Percentiles rank a stretch among this genome's conserved stretches.
Conservation (phyloP, 1,140 invertebrate genomes). For the Nylanderia fulva region DNA sequence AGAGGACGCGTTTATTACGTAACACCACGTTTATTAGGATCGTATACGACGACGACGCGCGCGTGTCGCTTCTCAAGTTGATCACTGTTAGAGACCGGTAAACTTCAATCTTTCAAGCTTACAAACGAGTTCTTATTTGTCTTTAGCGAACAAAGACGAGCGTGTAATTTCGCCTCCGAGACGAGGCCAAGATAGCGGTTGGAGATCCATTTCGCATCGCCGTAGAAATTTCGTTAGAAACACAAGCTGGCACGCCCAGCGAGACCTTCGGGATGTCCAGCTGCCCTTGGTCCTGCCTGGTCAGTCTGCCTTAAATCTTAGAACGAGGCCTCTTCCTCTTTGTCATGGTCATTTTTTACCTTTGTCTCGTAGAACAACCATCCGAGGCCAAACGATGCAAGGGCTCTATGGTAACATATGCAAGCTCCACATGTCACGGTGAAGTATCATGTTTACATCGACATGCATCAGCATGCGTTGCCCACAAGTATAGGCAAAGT, state of each 20-base stretch:
- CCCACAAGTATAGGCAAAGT: conserved; percentile 30
- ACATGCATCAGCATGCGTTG: conserved; percentile 7
- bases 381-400: neutral
- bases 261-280: neutral
- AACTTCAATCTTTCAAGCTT: conserved; percentile 7
- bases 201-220: neutral
- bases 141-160: conserved; percentile 4
- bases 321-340: neutral
- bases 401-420: neutral
- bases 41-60: neutral
- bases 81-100: neutral
- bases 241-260: neutral
- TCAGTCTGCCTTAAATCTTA: neutral
- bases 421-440: neutral
- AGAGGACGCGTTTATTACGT: conserved; percentile 47
- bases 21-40: conserved; percentile 46
- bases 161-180: conserved; percentile 8
- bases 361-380: conserved; percentile 4
- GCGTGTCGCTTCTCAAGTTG: neutral
- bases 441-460: conserved; percentile 32
- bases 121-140: conserved; percentile 28
- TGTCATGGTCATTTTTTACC: neutral
- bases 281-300: conserved; percentile 39
- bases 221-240: conserved; percentile 18
- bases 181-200: neutral